A percentile compares a stretch with the other conserved stretches of the same genome.
Conservation (phyloP, 2,113 vertebrate genomes). For the Onychostoma macrolepis region DNA sequence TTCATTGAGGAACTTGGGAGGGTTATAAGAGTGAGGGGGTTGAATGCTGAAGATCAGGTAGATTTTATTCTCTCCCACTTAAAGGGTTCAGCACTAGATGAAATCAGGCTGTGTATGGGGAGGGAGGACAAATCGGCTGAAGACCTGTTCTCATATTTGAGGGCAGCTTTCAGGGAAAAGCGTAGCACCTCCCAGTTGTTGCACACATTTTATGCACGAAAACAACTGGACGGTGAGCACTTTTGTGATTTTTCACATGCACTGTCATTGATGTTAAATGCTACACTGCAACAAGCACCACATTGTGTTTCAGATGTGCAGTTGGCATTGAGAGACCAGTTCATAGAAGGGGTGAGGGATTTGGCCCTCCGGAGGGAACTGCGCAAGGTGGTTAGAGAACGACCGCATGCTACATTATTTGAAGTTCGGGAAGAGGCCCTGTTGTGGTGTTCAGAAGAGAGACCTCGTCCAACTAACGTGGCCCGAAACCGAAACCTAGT, state of each 20-base stretch:
- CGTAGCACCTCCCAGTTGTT: slow-evolving; percentile 19
- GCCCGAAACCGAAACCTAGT: too few relatives aligned
- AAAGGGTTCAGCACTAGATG: slow-evolving; percentile 7
- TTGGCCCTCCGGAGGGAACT: too few relatives aligned
- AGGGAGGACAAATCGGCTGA: not conserved
- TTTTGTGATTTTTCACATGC: not conserved
- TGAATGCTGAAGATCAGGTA: not conserved
- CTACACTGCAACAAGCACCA: too few relatives aligned
- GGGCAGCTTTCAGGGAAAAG: slow-evolving; percentile 26
- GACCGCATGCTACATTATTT: too few relatives aligned
- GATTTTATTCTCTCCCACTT: slow-evolving; percentile 23
- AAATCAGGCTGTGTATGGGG: slow-evolving; percentile 3
- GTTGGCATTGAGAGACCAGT: too few relatives aligned
- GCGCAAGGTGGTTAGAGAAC: too few relatives aligned
- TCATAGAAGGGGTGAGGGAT: too few relatives aligned
- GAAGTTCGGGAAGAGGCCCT: too few relatives aligned
- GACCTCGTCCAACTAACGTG: too few relatives aligned
- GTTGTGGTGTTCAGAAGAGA: too few relatives aligned
- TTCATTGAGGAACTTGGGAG: slow-evolving; percentile 27
- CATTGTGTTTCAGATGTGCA: too few relatives aligned
- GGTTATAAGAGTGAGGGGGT: not conserved
- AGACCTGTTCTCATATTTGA: slow-evolving; percentile 19
- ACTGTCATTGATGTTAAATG: too few relatives aligned
- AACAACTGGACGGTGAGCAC: slow-evolving; percentile 26
- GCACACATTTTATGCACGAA: slow-evolving; percentile 32